These are phyloP conservation scores for Hybognathus amarus DNA, from an alignment of 2,797 vertebrate genomes.

Conservation along the genomic window DNA sequence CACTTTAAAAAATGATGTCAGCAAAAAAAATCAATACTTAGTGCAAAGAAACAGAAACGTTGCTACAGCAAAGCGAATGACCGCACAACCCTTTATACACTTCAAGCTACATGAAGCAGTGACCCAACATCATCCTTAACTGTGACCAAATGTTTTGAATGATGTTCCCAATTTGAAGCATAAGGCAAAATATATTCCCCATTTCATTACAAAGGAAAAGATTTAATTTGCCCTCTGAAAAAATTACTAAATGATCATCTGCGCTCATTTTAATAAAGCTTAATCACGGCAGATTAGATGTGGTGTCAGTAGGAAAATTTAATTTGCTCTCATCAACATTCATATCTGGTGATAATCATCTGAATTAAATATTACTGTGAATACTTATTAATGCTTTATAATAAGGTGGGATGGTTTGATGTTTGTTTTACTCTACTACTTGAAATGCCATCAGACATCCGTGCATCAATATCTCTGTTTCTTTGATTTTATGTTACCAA, in stretches of 20 bases:
- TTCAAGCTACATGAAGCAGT: conserved; percentile 3
- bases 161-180: conserved; percentile 21
- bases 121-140: conserved; percentile 33
- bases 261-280: conserved; percentile 47
- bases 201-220: conserved; percentile 33
- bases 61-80: conserved; percentile 24
- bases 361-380: conserved; percentile 44
- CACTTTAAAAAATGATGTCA: conserved; percentile 55
- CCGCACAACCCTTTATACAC: neutral
- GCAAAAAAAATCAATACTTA: conserved; percentile 46
- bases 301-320: conserved; percentile 50
- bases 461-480: neutral
- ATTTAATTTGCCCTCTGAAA: conserved; percentile 34
- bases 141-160: conserved; percentile 37
- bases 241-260: conserved; percentile 8
- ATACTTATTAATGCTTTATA: conserved; percentile 47
- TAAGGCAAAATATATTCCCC: conserved; percentile 19
- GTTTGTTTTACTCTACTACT: conserved; percentile 12
- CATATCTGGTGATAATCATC: conserved; percentile 52
- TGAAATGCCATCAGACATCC: conserved; percentile 11
- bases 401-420: conserved; percentile 19
- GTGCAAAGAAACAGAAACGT: conserved; percentile 28
- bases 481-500: neutral
- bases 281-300: conserved; percentile 54
- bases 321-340: conserved; percentile 53